These are phyloP conservation scores for Acanthosepion lycidas DNA, from an alignment of 2,888 invertebrate genomes.

Conservation along the genomic window DNA sequence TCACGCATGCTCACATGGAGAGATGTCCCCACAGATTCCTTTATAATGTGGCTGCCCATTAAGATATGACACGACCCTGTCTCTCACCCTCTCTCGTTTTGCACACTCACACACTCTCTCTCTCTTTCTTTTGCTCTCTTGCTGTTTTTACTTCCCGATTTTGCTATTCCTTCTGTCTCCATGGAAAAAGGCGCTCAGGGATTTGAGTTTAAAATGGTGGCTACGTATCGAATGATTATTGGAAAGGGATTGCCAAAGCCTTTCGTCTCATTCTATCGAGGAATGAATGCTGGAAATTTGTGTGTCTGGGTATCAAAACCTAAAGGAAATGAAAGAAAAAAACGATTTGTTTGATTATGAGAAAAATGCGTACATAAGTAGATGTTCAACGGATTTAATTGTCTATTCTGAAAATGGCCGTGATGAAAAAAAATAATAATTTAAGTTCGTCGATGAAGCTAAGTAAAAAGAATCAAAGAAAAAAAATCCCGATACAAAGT, in stretches of 20 bases:
- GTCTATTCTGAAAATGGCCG: too few species aligned
- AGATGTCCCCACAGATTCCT: slow-evolving; percentile 43
- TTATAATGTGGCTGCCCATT: neutral
- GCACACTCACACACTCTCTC: neutral
- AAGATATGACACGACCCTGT: slow-evolving; percentile 45
- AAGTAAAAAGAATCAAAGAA: too few species aligned
- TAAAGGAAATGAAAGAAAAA: neutral
- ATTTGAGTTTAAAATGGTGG: neutral
- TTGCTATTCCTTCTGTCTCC: neutral
- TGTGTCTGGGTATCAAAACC: neutral
- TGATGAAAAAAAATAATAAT: too few species aligned
- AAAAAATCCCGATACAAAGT: too few species aligned
- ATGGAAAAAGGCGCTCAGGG: neutral
- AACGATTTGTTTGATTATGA: too few species aligned
- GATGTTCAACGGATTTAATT: too few species aligned
- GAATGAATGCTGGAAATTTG: neutral
- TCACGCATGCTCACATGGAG: slow-evolving; percentile 42
- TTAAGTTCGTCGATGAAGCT: too few species aligned
- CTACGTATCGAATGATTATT: neutral
- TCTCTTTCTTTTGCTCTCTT: neutral
- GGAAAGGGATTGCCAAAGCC: neutral
- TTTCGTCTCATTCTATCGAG: neutral
- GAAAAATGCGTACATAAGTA: too few species aligned
- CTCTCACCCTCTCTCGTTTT: neutral
- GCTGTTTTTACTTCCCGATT: neutral